Evolutionary conservation across 2,797 vertebrate genomes (phyloP), one percentile per base, ranked within the genome.

Genomic region (Emys orbicularis): DNA sequence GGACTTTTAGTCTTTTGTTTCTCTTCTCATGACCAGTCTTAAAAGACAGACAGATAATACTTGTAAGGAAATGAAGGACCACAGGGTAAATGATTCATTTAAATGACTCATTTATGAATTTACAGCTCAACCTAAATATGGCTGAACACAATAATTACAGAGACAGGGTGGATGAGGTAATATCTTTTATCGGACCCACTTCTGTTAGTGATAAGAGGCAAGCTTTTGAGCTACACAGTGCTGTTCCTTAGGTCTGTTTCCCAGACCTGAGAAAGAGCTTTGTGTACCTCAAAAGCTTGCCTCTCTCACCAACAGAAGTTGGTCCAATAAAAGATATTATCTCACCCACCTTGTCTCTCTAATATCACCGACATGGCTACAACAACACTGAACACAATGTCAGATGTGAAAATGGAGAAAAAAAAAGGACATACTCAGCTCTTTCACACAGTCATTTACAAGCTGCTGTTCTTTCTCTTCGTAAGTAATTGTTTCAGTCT

Each of bases 391-490:
- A 41, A 13, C 31, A 34, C 50, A 65, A 83, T 8, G 34, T 86
- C 2, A 0, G 93, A 61, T 53, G 41, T 84, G 25, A 90, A 88
- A 47, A 23, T 50, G 3, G 50, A 8, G 85, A 61, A 83, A 41
- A 68, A 93, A 31, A 31, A 65, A 54, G 87, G 72, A 99, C 99
- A 96, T 98, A 99, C 99, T 99, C 95, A 99, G 98, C 96, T 99
- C 99, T 98, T 99, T 99, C 76, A 99, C 99, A 81, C 99, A 99
- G 98, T 99, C 99, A 44, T 99, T 99, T 92, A 99, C 99, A 97
- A 99, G 98, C 76, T 99, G 99, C 96, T 99, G 99, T 86, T 99
- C 99, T 91, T 99, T 99, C 93, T 99, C 99, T 95, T 99, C 99
- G 0, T 99, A 99, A 6, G 98, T 99, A 96, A 99, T 99, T 2